Conservation (phyloP, 1,140 invertebrate genomes). For the Atopsyche davidsoni region DNA sequence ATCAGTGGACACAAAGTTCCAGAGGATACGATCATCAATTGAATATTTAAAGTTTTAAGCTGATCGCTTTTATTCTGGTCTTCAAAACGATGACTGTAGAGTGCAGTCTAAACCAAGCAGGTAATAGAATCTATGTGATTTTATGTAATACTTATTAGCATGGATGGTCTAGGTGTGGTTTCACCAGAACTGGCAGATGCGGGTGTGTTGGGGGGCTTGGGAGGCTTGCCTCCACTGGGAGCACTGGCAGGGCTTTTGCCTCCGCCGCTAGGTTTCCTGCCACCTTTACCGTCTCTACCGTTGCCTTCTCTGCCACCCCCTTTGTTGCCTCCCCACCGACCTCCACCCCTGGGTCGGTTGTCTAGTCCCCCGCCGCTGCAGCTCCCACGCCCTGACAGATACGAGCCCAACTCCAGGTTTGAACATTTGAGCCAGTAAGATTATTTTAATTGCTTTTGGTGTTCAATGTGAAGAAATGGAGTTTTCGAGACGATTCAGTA, state of each 20-base stretch:
- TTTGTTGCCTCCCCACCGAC: conserved; percentile 39
- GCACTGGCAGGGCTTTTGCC: conserved; percentile 28
- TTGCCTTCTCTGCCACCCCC: conserved; percentile 34
- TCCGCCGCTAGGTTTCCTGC: conserved; percentile 30
- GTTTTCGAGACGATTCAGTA: too few relatives aligned
- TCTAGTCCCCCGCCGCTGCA: conserved; percentile 30
- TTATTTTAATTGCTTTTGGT: too few relatives aligned
- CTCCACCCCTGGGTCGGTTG: conserved; percentile 40
- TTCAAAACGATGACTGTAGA: too few relatives aligned
- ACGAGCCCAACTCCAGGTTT: conserved; percentile 27
- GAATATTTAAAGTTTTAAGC: background rate
- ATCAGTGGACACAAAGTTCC: too few relatives aligned
- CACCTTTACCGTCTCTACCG: conserved; percentile 22
- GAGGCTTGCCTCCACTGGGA: conserved; percentile 13
- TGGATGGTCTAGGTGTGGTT: conserved; percentile 35
- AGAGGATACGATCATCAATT: too few relatives aligned
- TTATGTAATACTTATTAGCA: too few relatives aligned
- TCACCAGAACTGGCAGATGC: conserved; percentile 37
- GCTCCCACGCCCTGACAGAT: conserved; percentile 18
- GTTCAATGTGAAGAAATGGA: too few relatives aligned
- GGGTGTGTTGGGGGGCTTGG: conserved; percentile 17
- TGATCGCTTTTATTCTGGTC: background rate
- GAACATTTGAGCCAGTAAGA: background rate
- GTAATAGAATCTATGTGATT: too few relatives aligned
- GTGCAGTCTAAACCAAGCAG: too few relatives aligned